Base-by-base conservation (phyloP, 2,888 invertebrate genomes). In the Drosophila incognita region DNA sequence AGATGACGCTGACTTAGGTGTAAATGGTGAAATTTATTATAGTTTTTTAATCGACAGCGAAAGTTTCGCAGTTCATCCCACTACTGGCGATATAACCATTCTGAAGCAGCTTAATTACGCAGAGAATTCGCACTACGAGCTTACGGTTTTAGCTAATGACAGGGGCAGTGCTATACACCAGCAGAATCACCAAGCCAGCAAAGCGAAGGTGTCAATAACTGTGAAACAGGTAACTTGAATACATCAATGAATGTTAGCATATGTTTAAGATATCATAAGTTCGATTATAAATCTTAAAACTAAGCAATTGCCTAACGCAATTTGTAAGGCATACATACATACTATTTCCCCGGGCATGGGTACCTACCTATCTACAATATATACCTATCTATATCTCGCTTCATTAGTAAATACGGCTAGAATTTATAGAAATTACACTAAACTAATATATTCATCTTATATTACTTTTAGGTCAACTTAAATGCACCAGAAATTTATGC, bases 11-110 rank as follows among this genome's bases (percentile, higher is more conserved):
- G 99, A 99, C 93, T 94, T 97, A 40, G 99, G 99, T 4, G 94
- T 98, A 86, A 99, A 99, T 93, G 98, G 99, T 1, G 98, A 99
- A 94, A 97, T 99, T 85, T 99, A 99, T 94, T 99, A 99, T 94
- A 98, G 98, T 92, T 96, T 99, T 89, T 94, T 95, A 58, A 96
- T 97, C 83, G 95, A 95, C 69, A 97, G 96, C 52, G 96, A 97
- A 90, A 96, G 96, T 87, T 99, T 99, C 92, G 96, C 98, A 40
- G 96, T 99, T 67, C 98, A 99, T 93, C 98, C 99, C 2, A 97
- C 98, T 63, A 97, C 97, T 54, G 99, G 99, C 13, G 95, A 97
- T 33, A 95, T 99, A 70, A 96, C 96, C 21, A 94, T 98, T 24
- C 97, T 98, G 49, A 95, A 97, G 79, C 96, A 96, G 21, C 94